Evolutionary conservation across 2,797 vertebrate genomes (phyloP).

Genomic region (Parotocinclus haroldoi): DNA sequence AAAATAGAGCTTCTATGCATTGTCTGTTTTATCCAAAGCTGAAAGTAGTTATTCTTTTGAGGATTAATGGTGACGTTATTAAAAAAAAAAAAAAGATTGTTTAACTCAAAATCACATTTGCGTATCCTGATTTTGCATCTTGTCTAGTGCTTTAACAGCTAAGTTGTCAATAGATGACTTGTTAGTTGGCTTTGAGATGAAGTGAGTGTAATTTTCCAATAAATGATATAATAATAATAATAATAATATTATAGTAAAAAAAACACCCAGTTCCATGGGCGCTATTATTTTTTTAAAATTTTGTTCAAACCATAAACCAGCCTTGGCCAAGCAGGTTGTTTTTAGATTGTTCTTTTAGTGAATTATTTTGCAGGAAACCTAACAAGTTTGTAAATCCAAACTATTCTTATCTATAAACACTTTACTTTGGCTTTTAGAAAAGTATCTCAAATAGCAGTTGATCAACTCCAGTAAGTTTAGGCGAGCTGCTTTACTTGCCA

Average conservation of each 20-base stretch:
- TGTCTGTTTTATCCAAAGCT: neutral
- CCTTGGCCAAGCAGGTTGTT: neutral
- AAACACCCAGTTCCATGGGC: too few species aligned
- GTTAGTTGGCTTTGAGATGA: too few species aligned
- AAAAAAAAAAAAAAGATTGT: neutral
- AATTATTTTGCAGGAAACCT: conserved; percentile 12
- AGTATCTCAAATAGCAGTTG: neutral
- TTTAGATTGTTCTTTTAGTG: neutral
- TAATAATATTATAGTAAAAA: too few species aligned
- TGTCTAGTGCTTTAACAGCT: too few species aligned
- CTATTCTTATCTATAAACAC: neutral
- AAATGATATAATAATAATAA: too few species aligned
- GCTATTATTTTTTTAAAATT: neutral
- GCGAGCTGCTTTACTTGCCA: conserved; percentile 3
- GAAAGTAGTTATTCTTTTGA: neutral
- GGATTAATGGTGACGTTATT: neutral
- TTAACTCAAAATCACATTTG: too few species aligned
- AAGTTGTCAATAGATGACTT: too few species aligned
- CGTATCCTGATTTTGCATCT: too few species aligned
- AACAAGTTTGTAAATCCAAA: neutral
- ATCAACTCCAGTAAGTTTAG: conserved; percentile 5
- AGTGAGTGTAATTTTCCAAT: too few species aligned
- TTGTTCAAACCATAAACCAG: neutral
- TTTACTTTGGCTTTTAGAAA: too few species aligned
- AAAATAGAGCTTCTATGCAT: too few species aligned